Evolutionary conservation across 2,797 vertebrate genomes (phyloP).

Genomic region (Melanotaenia parkinsoni): DNA sequence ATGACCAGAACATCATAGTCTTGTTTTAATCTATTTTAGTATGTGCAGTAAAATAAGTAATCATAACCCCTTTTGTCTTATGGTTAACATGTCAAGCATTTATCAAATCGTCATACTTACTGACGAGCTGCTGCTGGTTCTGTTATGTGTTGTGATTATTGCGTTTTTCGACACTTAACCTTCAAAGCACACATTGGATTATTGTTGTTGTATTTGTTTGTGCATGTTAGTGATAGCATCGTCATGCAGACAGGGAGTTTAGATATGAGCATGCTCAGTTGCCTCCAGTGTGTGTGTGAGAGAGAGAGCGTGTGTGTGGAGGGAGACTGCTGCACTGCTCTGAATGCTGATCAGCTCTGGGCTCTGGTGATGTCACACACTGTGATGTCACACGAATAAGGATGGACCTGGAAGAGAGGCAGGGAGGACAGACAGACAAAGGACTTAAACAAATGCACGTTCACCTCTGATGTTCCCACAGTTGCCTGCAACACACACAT

Average conservation of each 20-base stretch:
- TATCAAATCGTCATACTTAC: conserved; percentile 5
- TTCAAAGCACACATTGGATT: conserved; percentile 15
- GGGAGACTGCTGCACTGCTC: conserved; percentile 66
- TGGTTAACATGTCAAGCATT: conserved; percentile 1
- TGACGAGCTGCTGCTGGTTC: conserved; percentile 5
- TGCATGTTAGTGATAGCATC: conserved; percentile 66
- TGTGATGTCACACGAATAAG: conserved; percentile 73
- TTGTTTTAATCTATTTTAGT: conserved; percentile 14
- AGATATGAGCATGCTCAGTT: conserved; percentile 76
- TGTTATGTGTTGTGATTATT: not conserved
- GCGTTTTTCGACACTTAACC: conserved; percentile 10
- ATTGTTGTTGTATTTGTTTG: conserved; percentile 44
- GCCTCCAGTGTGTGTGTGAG: conserved; percentile 52
- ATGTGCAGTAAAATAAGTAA: conserved; percentile 6
- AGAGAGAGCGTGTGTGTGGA: conserved; percentile 21
- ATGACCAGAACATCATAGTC: not conserved
- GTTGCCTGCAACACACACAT: not conserved
- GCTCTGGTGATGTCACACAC: conserved; percentile 78
- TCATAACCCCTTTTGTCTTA: not conserved
- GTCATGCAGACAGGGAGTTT: conserved; percentile 66
- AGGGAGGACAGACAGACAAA: conserved; percentile 63
- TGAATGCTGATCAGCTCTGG: conserved; percentile 80
- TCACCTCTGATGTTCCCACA: conserved; percentile 13
- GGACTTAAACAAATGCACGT: conserved; percentile 35
- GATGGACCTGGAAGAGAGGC: conserved; percentile 33